Evolutionary conservation across 2,888 invertebrate genomes (phyloP), one percentile per base, ranked within the genome.

Genomic region (Scaptomyza tumidula): DNA sequence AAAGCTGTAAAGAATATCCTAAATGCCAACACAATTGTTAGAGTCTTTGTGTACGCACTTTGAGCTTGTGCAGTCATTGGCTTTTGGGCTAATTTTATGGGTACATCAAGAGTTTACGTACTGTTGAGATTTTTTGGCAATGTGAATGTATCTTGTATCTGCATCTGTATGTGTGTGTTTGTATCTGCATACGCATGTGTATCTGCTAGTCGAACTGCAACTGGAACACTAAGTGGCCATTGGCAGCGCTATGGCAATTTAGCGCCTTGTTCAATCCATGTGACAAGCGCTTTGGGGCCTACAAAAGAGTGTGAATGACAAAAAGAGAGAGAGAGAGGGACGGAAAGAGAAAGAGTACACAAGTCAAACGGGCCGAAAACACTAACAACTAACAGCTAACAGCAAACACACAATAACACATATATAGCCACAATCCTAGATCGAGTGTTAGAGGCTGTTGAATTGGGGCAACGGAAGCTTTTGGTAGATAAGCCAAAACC

Each of bases 231-330:
- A 61, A 80, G 78, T 74, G 65, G 78, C 71, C 54, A 58, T 45
- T 65, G 61, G 73, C 55, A 45, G 11, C 69, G 61, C 53, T 57
- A 44, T 61, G 67, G 60, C 75, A 70, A 85, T 82, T 87, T 87
- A 87, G 80, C 86, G 80, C 82, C 79, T 77, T 62, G 80, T 69
- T 54, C 61, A 74, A 59, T 62, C 58, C 53, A 50, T 75, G 37
- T 78, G 75, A 59, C 75, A 74, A 78, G 61, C 57, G 62, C 53
- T 64, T 64, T 37, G 53, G 35, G 64, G 49, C 45, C 19, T 37
- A 29, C 27, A n/a, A 35, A 4, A 41, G 16, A 31, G 16, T 35
- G 24, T 31, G 19, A 19, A n/a, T n/a, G n/a, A 37, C n/a, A 37
- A 13, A 35, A 0, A 35, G 33, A 35, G 4, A 35, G n/a, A 37